Base-by-base conservation (phyloP, 2,888 invertebrate genomes). In the Rhingia campestris region DNA sequence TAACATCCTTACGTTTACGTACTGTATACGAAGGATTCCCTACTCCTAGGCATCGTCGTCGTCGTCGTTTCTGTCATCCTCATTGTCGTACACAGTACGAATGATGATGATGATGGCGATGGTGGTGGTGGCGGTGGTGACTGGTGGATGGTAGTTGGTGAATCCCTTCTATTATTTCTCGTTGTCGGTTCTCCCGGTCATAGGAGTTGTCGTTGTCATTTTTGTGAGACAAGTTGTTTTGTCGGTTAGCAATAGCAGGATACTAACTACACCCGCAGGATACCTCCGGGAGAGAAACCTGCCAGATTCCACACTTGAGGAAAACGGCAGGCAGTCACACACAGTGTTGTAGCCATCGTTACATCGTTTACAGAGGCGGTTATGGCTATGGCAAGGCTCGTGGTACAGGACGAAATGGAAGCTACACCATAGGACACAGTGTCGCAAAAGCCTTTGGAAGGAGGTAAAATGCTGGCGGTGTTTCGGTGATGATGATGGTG, bases 221-320 rank as follows among this genome's bases (percentile, higher is more conserved):
- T 77, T 45, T 66, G 70, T 76, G 81, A 72, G 81, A 81, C 77
- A 81, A 81, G 81, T 81, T 81, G 81, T 81, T 81, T 81, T 81
- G 76, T 77, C 81, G 81, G 81, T 76, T 76, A 77, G 70, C 76
- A 81, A 72, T 77, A 61, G 66, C 81, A 81, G 76, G 81, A 72
- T 72, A 70, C 76, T 81, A 81, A 76, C 81, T 81, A 81, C 72
- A 54, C 81, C 77, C 76, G 77, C 81, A 81, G 72, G 72, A 79
- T 79, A 79, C 79, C 79, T 66, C 73, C 79, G 79, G 73, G 64
- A 66, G 73, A 59, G 79, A 66, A 79, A 79, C 66, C 76, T 81
- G 76, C 81, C 72, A 81, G 76, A 81, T 76, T 81, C 66, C 56
- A 67, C 76, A 70, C 81, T 81, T 53, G 70, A 64, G 47, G 58